Evolutionary conservation across 2,888 invertebrate genomes (phyloP).

Genomic region (Bellardia pandia): DNA sequence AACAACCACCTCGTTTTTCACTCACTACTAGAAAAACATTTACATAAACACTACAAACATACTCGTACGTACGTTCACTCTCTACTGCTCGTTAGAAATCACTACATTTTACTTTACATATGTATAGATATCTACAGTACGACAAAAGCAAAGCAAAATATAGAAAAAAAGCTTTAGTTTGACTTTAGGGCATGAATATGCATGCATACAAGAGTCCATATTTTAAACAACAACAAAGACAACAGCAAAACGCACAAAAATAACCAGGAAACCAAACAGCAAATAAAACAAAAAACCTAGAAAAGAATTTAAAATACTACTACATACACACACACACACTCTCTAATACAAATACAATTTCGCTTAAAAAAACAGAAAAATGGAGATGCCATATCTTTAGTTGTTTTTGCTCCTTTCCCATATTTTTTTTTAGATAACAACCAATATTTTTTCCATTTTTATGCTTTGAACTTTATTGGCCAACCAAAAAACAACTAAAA

Average conservation of each 20-base stretch:
- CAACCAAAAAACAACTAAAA: conserved; percentile 2
- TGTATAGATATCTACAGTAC: conserved; percentile 25
- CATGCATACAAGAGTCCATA: conserved; percentile 69
- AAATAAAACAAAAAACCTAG: conserved; percentile 12
- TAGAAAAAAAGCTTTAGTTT: conserved; percentile 60
- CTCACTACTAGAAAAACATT: conserved; percentile 32
- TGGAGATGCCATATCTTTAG: conserved; percentile 55
- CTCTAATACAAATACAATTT: not conserved
- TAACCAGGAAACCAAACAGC: conserved; percentile 63
- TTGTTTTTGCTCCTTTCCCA: not conserved
- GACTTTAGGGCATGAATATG: conserved; percentile 73
- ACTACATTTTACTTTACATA: conserved; percentile 50
- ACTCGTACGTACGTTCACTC: not conserved
- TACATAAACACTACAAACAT: conserved; percentile 13
- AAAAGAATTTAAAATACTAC: conserved; percentile 27
- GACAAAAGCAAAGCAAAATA: conserved; percentile 25
- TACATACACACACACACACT: not conserved
- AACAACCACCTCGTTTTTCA: conserved; percentile 64
- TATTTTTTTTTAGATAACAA: conserved; percentile 32
- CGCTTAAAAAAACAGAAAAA: conserved; percentile 26
- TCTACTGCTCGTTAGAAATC: conserved; percentile 50
- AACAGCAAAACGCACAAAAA: conserved; percentile 39
- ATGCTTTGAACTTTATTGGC: conserved; percentile 48
- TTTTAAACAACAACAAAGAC: conserved; percentile 61
- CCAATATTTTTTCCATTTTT: conserved; percentile 39